Evolutionary conservation across 2,888 invertebrate species (phyloP).

Genomic region (Phortica magna): DNA sequence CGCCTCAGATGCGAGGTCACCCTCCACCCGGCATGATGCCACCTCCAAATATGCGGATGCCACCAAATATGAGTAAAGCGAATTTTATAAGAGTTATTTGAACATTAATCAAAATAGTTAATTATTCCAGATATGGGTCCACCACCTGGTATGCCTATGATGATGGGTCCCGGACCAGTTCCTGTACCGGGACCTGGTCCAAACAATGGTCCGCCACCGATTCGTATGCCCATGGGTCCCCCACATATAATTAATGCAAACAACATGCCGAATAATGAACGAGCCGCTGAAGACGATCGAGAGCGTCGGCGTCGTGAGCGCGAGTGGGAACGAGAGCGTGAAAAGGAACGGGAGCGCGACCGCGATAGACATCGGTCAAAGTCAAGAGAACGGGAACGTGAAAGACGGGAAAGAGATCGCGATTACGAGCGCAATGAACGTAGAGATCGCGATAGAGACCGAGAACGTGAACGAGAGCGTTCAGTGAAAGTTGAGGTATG

Average conservation of each 20-base stretch:
- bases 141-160: constrained; percentile 68
- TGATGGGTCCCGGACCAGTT: constrained; percentile 56
- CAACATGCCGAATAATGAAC: constrained; percentile 42
- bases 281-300: constrained; percentile 59
- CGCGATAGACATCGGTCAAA: constrained; percentile 59
- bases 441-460: constrained; percentile 64
- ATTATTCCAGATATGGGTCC: constrained; percentile 66
- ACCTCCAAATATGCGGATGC: constrained; percentile 63
- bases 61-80: constrained; percentile 61
- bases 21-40: constrained; percentile 65
- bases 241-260: constrained; percentile 57
- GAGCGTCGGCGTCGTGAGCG: constrained; percentile 73
- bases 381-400: constrained; percentile 69
- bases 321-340: constrained; percentile 79
- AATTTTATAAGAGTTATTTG: background rate
- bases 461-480: constrained; percentile 69
- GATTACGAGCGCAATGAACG: constrained; percentile 53
- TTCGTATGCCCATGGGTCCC: constrained; percentile 71
- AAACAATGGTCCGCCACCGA: constrained; percentile 54
- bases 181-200: constrained; percentile 49
- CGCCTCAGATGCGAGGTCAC: constrained; percentile 53
- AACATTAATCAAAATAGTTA: background rate
- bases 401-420: constrained; percentile 55
- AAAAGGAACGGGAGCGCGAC: constrained; percentile 75
- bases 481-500: constrained; percentile 50